phyloP scores from a whole-genome alignment of 2,113 vertebrate species.

The Datnioides undecimradiatus region DNA sequence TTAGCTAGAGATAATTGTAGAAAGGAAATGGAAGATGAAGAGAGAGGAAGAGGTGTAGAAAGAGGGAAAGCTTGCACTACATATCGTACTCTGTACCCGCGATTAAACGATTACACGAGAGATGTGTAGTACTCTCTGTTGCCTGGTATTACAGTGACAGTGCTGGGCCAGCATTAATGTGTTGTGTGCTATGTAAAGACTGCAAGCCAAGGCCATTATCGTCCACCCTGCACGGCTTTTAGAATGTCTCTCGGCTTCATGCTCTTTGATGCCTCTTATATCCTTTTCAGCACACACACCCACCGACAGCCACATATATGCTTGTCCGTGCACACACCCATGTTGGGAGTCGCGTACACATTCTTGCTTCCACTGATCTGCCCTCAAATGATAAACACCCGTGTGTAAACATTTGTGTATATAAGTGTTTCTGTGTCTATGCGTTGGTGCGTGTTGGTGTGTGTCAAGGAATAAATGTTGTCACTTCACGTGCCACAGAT shows the following conservation, averaged over 20 bases:
- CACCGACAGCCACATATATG: slow-evolving; percentile 20
- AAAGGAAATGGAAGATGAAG: slow-evolving; percentile 14
- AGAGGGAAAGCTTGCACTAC: slow-evolving; percentile 15
- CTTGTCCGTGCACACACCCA: neutral
- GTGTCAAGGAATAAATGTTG: slow-evolving; percentile 5
- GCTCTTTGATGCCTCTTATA: slow-evolving; percentile 56
- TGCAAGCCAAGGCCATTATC: slow-evolving; percentile 68
- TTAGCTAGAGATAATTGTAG: slow-evolving; percentile 48
- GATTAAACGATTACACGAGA: slow-evolving; percentile 47
- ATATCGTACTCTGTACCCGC: slow-evolving; percentile 6
- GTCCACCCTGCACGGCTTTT: slow-evolving; percentile 53
- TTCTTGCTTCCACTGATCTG: neutral
- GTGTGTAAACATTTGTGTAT: slow-evolving; percentile 8
- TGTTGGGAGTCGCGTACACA: slow-evolving; percentile 11
- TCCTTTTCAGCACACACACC: slow-evolving; percentile 34
- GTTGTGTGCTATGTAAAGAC: slow-evolving; percentile 64
- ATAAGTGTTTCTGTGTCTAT: neutral
- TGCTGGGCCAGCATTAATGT: slow-evolving; percentile 62
- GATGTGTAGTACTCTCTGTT: slow-evolving; percentile 26
- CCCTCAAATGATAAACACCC: slow-evolving; percentile 21
- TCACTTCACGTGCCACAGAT: neutral
- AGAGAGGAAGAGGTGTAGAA: slow-evolving; percentile 25
- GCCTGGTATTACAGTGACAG: slow-evolving; percentile 51
- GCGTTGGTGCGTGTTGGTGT: neutral
- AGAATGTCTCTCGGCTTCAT: slow-evolving; percentile 53